Conservation (phyloP, 53 echinoderm and acorn worm genomes). For the Echinarachnius parma region DNA sequence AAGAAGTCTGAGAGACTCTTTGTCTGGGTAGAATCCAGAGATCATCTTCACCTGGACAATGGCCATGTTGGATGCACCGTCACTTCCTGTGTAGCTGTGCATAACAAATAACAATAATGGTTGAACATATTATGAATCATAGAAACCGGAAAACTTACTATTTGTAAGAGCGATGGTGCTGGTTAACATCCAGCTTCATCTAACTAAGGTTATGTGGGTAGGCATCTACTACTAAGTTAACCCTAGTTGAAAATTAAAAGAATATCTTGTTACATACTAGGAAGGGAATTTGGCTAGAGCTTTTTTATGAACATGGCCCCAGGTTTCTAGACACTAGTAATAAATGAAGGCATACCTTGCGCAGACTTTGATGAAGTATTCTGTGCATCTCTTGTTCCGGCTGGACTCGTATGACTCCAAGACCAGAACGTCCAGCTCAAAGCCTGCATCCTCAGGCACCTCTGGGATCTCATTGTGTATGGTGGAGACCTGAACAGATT, state of each 20-base stretch:
- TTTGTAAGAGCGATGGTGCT: too few relatives aligned
- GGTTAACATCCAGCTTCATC: too few relatives aligned
- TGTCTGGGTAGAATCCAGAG: slow-evolving; percentile 70
- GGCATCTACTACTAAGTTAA: too few relatives aligned
- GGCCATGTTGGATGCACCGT: slow-evolving; percentile 71
- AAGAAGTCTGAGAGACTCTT: slow-evolving; percentile 43
- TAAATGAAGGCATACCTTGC: too few relatives aligned
- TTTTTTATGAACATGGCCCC: too few relatives aligned
- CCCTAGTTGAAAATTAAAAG: too few relatives aligned
- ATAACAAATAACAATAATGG: neutral
- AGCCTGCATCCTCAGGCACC: slow-evolving; percentile 31
- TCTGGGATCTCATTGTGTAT: slow-evolving; percentile 35
- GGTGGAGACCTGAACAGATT: slow-evolving; percentile 15
- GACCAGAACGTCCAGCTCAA: slow-evolving; percentile 33
- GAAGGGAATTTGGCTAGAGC: too few relatives aligned
- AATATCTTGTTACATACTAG: too few relatives aligned
- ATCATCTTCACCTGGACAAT: slow-evolving; percentile 65
- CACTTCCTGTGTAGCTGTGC: slow-evolving; percentile 32
- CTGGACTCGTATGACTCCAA: slow-evolving; percentile 15
- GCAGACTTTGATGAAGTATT: slow-evolving; percentile 42
- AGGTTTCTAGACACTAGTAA: too few relatives aligned
- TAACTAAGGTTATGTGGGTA: too few relatives aligned
- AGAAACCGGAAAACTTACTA: too few relatives aligned
- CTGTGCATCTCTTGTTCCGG: slow-evolving; percentile 17
- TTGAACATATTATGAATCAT: too few relatives aligned